Conservation (phyloP, 2,113 vertebrate species). For the Corythornis vintsioides region DNA sequence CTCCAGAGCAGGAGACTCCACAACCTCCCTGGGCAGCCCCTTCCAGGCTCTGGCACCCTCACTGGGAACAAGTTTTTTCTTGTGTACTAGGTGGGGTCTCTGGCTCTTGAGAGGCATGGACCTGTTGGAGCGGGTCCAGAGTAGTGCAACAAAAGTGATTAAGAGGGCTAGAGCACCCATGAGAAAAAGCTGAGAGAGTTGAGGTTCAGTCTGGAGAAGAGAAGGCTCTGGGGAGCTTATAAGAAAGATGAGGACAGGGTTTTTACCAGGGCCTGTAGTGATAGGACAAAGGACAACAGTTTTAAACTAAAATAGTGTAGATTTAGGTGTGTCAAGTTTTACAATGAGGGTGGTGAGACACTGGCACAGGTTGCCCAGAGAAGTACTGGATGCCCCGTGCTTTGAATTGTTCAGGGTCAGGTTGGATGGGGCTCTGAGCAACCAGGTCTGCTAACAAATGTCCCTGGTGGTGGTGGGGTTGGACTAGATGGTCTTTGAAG, state of each 20-base stretch:
- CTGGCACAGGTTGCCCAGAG: not conserved
- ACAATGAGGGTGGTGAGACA: rapidly evolving
- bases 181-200: not conserved
- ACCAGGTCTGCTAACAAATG: rapidly evolving
- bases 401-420: not conserved
- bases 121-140: rapidly evolving
- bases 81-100: not conserved
- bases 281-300: too few species aligned
- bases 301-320: not conserved
- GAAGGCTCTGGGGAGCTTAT: not conserved
- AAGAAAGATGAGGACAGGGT: rapidly evolving
- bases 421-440: not conserved
- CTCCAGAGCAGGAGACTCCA: too few species aligned
- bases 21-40: too few species aligned
- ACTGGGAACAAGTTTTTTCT: too few species aligned
- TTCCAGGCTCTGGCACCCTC: too few species aligned
- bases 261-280: rapidly evolving
- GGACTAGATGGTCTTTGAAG: not conserved
- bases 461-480: rapidly evolving
- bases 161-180: rapidly evolving
- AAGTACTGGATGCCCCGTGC: rapidly evolving
- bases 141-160: rapidly evolving
- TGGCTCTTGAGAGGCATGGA: rapidly evolving
- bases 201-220: not conserved
- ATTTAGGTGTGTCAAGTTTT: not conserved